These are phyloP conservation scores for Apostichopus leukothele DNA, from an alignment of 53 echinoderm and acorn worm genomes.

Conservation along the genomic window DNA sequence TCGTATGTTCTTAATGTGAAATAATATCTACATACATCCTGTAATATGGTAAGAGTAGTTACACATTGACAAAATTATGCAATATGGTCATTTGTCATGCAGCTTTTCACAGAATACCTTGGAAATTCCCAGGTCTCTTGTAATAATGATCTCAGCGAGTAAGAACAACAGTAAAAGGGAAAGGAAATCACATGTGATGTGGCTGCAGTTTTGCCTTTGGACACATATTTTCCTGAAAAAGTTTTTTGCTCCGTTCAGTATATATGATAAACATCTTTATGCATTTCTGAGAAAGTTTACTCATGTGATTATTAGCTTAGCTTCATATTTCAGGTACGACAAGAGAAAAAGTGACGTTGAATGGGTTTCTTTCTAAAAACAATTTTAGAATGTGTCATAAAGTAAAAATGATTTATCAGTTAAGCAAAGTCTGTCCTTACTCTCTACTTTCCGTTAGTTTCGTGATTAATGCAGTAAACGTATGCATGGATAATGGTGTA, in stretches of 20 bases:
- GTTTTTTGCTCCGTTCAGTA: not conserved
- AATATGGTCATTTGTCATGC: conserved; percentile 3
- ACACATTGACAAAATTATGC: not conserved
- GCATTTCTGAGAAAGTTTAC: too few relatives aligned
- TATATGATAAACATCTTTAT: not conserved
- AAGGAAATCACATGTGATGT: conserved; percentile 33
- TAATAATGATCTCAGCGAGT: not conserved
- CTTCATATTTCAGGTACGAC: too few relatives aligned
- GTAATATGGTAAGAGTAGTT: not conserved
- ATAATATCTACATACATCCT: not conserved
- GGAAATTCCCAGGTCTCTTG: conserved; percentile 27
- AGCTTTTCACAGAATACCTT: not conserved
- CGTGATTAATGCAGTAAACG: too few relatives aligned
- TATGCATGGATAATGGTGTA: too few relatives aligned
- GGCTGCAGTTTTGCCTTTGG: not conserved
- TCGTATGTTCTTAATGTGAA: not conserved
- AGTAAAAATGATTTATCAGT: too few relatives aligned
- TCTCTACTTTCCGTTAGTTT: too few relatives aligned
- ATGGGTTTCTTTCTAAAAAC: too few relatives aligned
- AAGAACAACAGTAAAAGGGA: not conserved
- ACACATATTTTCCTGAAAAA: not conserved
- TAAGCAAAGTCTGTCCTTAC: too few relatives aligned
- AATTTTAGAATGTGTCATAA: too few relatives aligned
- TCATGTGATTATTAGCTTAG: too few relatives aligned
- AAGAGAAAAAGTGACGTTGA: too few relatives aligned